Percentiles rank a stretch among this genome's conserved stretches.
phyloP scores from a whole-genome alignment of 2,797 vertebrate species.

The Hoplostethus atlanticus region DNA sequence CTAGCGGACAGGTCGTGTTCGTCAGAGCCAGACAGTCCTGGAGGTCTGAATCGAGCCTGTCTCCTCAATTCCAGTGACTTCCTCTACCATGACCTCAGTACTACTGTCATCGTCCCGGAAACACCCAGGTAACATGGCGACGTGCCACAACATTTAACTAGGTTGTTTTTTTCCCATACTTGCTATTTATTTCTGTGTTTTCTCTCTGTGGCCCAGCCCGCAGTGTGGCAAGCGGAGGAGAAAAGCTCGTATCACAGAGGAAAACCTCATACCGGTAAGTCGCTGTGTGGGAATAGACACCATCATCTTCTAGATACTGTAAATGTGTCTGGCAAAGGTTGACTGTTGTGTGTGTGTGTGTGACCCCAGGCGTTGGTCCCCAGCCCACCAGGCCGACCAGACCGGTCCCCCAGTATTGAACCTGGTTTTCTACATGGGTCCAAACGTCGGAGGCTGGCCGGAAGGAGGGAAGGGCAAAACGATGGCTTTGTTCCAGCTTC shows the following conservation, averaged over 20 bases:
- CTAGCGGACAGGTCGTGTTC: constrained; percentile 39
- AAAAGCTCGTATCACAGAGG: background rate
- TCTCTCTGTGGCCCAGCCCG: constrained; percentile 47
- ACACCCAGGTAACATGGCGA: constrained; percentile 79
- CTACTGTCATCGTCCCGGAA: constrained; percentile 70
- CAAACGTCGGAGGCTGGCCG: constrained; percentile 71
- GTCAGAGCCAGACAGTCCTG: constrained; percentile 65
- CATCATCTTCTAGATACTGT: too few species aligned
- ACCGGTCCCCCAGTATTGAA: accelerated
- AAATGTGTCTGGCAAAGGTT: too few species aligned
- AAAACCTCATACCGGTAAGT: constrained; percentile 52
- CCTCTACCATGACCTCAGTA: constrained; percentile 39
- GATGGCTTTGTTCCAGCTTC: constrained; percentile 45
- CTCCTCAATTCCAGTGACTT: constrained; percentile 67
- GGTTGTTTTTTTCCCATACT: background rate
- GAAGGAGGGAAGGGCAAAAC: background rate
- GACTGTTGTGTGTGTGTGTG: too few species aligned
- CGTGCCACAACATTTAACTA: too few species aligned
- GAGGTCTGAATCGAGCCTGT: constrained; percentile 67
- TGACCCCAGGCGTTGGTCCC: constrained; percentile 34
- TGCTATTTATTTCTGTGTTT: background rate
- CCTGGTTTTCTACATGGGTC: constrained; percentile 32
- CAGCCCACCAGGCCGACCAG: background rate
- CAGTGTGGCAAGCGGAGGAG: constrained; percentile 54
- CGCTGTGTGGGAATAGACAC: accelerated